These are phyloP conservation scores for Metellina segmentata DNA, from an alignment of 2,888 invertebrate species.

Conservation along the genomic window DNA sequence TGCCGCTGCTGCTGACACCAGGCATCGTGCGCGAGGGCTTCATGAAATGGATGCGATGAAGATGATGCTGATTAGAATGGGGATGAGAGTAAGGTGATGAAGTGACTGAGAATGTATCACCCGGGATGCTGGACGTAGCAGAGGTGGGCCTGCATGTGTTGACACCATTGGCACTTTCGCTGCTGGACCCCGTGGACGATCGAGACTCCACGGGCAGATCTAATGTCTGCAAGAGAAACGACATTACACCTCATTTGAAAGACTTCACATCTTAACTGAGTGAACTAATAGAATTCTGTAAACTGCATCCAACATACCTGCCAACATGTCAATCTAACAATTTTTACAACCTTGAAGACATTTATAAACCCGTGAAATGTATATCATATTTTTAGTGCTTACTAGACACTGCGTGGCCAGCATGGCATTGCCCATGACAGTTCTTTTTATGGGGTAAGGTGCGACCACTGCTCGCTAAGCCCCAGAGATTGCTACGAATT, in stretches of 20 bases:
- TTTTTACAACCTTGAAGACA: too few relatives aligned
- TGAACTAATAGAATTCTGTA: too few relatives aligned
- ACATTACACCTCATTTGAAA: background rate
- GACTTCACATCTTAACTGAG: background rate
- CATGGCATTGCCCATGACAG: too few relatives aligned
- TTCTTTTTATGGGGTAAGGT: too few relatives aligned
- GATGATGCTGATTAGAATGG: conserved; percentile 81
- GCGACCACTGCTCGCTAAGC: too few relatives aligned
- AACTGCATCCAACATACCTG: too few relatives aligned
- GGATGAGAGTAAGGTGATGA: conserved; percentile 78
- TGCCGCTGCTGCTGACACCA: conserved; percentile 79
- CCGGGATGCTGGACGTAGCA: conserved; percentile 69
- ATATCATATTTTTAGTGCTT: too few relatives aligned
- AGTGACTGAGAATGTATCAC: conserved; percentile 79
- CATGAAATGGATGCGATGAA: conserved; percentile 85
- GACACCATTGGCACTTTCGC: conserved; percentile 52
- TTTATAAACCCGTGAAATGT: too few relatives aligned
- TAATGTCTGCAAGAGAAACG: conserved; percentile 84
- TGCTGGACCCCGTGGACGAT: conserved; percentile 86
- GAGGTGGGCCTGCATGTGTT: conserved; percentile 78
- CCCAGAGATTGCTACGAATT: too few relatives aligned
- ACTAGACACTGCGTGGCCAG: too few relatives aligned
- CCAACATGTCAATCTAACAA: too few relatives aligned
- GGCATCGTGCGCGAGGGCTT: conserved; percentile 79
- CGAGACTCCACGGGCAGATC: conserved; percentile 91